phyloP scores from a whole-genome alignment of 2,888 invertebrate genomes.

The Aleiodes testaceus region DNA sequence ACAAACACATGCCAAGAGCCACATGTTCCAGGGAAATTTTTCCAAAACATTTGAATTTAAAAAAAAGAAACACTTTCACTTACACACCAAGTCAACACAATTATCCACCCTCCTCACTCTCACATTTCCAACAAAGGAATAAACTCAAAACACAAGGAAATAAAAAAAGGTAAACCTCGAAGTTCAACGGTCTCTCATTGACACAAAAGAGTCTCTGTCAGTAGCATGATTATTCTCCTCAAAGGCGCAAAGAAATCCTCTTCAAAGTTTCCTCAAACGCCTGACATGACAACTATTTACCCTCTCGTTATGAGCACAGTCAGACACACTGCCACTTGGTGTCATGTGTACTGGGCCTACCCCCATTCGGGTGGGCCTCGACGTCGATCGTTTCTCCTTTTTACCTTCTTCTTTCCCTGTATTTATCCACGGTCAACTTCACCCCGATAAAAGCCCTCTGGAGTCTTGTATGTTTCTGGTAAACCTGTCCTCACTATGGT shows the following conservation, averaged over 20 bases:
- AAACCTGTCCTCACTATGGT: no score
- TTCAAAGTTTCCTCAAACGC: background rate
- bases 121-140: conserved; percentile 7
- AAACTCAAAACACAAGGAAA: background rate
- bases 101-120: background rate
- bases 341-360: conserved; percentile 13
- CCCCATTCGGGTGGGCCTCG: conserved; percentile 14
- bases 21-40: background rate
- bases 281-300: conserved; percentile 7
- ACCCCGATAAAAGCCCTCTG: no score
- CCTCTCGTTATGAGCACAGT: conserved; percentile 4
- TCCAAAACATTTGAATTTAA: no score
- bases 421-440: background rate
- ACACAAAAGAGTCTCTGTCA: background rate
- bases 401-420: background rate
- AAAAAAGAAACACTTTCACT: conserved; percentile 16
- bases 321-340: conserved; percentile 19
- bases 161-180: background rate
- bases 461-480: no score
- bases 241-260: no score
- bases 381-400: conserved; percentile 20
- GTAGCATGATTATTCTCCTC: background rate
- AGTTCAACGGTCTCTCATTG: conserved; percentile 13
- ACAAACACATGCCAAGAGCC: background rate
- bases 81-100: conserved; percentile 27